Conservation (phyloP, 2,888 invertebrate species). For the Chelonus formosanus region DNA sequence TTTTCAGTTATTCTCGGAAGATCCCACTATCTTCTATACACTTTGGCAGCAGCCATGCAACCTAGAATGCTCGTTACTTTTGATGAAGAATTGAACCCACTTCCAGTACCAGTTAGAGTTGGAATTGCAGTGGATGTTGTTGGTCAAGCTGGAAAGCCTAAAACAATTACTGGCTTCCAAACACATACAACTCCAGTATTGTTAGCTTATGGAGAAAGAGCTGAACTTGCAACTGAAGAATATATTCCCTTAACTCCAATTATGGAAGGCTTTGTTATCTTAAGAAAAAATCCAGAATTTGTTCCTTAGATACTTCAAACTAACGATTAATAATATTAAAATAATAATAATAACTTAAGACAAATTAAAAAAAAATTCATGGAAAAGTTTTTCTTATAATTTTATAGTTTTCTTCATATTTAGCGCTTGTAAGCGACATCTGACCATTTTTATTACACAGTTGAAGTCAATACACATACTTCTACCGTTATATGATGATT, state of each 20-base stretch:
- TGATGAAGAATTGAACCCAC: slow-evolving; percentile 91
- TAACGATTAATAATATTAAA: no score
- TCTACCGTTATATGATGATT: no score
- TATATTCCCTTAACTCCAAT: slow-evolving; percentile 93
- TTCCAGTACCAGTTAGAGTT: slow-evolving; percentile 92
- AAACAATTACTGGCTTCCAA: slow-evolving; percentile 99
- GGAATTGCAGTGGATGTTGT: slow-evolving; percentile 98
- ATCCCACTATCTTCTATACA: slow-evolving; percentile 95
- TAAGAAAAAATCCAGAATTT: slow-evolving; percentile 87
- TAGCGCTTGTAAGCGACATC: no score
- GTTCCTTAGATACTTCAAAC: slow-evolving; percentile 58
- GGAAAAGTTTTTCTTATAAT: no score
- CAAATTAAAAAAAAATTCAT: not conserved
- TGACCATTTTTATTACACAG: no score
- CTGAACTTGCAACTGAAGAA: slow-evolving; percentile 98
- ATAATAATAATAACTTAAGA: not conserved
- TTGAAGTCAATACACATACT: no score
- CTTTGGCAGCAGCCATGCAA: slow-evolving; percentile 97
- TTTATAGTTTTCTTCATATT: no score
- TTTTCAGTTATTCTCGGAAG: slow-evolving; percentile 85
- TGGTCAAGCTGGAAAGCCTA: slow-evolving; percentile 99
- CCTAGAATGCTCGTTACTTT: slow-evolving; percentile 98
- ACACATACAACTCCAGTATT: slow-evolving; percentile 99
- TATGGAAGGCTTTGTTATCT: slow-evolving; percentile 98
- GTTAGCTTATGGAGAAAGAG: slow-evolving; percentile 94